Base-by-base conservation (phyloP, 2,797 vertebrate genomes). In the Alauda arvensis region DNA sequence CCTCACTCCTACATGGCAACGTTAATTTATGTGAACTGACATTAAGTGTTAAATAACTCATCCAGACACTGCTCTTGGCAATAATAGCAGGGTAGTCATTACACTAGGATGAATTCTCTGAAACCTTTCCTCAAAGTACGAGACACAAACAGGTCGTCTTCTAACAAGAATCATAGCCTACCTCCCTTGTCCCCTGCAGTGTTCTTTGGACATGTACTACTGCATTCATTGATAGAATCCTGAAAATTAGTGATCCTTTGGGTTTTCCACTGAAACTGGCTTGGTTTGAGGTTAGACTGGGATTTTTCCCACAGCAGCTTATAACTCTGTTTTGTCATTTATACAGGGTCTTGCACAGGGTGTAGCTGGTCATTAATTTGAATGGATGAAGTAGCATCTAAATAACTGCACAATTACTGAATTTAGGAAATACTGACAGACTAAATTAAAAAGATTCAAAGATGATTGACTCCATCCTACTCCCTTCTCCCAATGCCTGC, bases 41-140 rank as follows among this genome's bases (percentile, higher is more conserved):
- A 94, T 48, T 91, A 91, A 87, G 83, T 81, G 80, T 88, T 92
- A 87, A 94, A 93, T 91, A 92, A 91, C 90, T 93, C 89, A 94
- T 77, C 77, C 83, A 83, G 89, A 89, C 74, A 17, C 92, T 83
- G 91, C 83, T 92, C 45, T 93, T 92, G 91, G 86, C 82, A 93
- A 12, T 91, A 79, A 85, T 67, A 84, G 39, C 37, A 43, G 51
- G 45, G 25, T 45, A 91, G 74, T 88, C 65, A 87, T 91, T 90
- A 68, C 34, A 88, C 19, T 5, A 48, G 80, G 79, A 84, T 85
- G 77, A 84, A 81, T 88, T 89, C 68, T 90, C 77, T 92, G 78
- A 88, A 93, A 90, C 55, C 65, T 85, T 78, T 87, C 52, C 46
- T 77, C 40, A 31, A 67, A 94, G 70, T 48, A 55, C 18, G n/a